Conservation (phyloP, 2,888 invertebrate species). For the Athalia cordata region DNA sequence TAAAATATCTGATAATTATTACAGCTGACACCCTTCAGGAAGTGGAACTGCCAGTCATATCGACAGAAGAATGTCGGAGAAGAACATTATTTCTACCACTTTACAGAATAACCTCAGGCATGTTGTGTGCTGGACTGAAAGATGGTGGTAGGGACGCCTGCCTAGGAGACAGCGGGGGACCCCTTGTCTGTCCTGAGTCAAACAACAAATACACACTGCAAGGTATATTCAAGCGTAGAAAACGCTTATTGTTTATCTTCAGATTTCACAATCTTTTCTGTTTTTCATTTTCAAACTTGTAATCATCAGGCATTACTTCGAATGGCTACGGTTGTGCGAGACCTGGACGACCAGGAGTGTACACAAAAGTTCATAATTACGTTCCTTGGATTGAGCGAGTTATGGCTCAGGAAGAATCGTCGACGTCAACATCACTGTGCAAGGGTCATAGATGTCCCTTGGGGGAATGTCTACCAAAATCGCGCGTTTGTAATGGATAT, state of each 20-base stretch:
- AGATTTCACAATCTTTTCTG: neutral
- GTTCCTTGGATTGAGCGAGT: constrained; percentile 82
- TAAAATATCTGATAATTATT: constrained; percentile 50
- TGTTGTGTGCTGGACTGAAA: constrained; percentile 89
- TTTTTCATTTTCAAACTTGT: neutral
- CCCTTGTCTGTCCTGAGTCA: constrained; percentile 84
- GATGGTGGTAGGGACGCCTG: constrained; percentile 88
- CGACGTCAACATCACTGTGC: constrained; percentile 71
- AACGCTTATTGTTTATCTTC: neutral
- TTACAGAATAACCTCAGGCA: constrained; percentile 86
- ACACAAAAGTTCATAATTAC: constrained; percentile 87
- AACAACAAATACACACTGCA: constrained; percentile 69
- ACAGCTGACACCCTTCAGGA: constrained; percentile 89
- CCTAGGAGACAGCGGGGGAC: constrained; percentile 87
- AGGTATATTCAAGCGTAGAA: constrained; percentile 54
- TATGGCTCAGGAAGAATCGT: constrained; percentile 67
- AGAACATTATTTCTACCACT: constrained; percentile 84
- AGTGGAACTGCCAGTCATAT: constrained; percentile 86
- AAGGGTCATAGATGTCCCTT: constrained; percentile 84
- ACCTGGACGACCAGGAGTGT: constrained; percentile 86
- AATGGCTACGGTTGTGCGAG: constrained; percentile 89
- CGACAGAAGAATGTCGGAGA: constrained; percentile 84
- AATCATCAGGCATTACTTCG: constrained; percentile 81
- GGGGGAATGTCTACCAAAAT: constrained; percentile 83
- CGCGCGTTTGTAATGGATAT: constrained; percentile 85